phyloP scores from a whole-genome alignment of 2,797 vertebrate genomes.

The Acrocephalus scirpaceus region DNA sequence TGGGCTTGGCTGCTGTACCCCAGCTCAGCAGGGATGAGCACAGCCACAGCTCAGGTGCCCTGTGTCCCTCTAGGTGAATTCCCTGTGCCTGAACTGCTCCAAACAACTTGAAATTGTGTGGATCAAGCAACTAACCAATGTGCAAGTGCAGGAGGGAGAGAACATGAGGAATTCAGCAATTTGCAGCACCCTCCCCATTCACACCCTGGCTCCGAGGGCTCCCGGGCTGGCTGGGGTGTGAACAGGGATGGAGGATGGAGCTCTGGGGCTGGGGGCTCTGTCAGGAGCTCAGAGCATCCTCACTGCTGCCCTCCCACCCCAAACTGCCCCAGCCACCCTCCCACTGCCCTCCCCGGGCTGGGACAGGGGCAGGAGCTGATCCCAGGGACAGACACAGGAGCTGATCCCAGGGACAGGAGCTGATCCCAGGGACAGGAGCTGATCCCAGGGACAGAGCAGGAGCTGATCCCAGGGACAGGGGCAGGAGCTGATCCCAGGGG shows the following conservation, averaged over 20 bases:
- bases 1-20: not conserved
- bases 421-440: too few species aligned
- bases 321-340: not conserved
- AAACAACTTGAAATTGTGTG: fast-evolving
- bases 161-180: not conserved
- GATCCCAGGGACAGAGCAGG: too few species aligned
- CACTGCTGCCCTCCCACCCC: not conserved
- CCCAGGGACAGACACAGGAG: too few species aligned
- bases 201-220: fast-evolving
- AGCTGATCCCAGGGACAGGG: too few species aligned
- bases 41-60: fast-evolving
- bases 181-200: not conserved
- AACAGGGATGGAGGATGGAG: fast-evolving
- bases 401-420: too few species aligned
- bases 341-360: not conserved
- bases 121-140: not conserved
- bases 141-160: not conserved
- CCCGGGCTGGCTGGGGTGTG: not conserved
- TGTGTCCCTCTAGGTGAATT: fast-evolving
- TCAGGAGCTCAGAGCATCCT: not conserved
- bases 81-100: fast-evolving
- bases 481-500: too few species aligned
- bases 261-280: not conserved
- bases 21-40: fast-evolving
- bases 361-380: too few species aligned